phyloP scores from a whole-genome alignment of 2,797 vertebrate genomes.

The Spinibarbus caldwelli region DNA sequence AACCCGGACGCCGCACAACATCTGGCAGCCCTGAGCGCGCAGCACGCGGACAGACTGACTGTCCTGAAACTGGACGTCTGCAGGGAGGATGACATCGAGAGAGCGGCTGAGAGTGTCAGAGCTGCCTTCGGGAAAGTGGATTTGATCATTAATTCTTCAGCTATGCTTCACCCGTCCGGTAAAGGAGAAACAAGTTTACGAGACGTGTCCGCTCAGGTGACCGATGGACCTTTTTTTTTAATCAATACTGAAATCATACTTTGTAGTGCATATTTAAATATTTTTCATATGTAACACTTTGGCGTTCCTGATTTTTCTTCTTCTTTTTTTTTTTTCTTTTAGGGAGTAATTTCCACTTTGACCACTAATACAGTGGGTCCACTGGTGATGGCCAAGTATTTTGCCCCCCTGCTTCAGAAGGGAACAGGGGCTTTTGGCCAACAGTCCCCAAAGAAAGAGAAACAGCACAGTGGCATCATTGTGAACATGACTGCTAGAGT shows the following conservation, averaged over 20 bases:
- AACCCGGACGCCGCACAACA: slow-evolving; percentile 69
- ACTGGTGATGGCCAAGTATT: slow-evolving; percentile 77
- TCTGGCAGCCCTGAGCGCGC: slow-evolving; percentile 60
- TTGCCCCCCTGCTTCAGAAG: slow-evolving; percentile 74
- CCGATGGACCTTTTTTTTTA: no score
- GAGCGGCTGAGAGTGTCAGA: slow-evolving; percentile 65
- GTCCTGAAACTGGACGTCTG: slow-evolving; percentile 74
- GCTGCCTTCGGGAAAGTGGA: slow-evolving; percentile 70
- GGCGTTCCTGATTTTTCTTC: no score
- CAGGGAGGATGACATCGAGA: slow-evolving; percentile 71
- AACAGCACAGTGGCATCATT: slow-evolving; percentile 71
- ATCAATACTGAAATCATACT: no score
- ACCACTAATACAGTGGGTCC: slow-evolving; percentile 73
- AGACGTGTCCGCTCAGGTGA: slow-evolving; percentile 75
- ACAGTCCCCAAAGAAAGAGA: slow-evolving; percentile 68
- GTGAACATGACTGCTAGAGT: slow-evolving; percentile 78
- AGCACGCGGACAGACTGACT: slow-evolving; percentile 65
- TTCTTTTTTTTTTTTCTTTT: background rate
- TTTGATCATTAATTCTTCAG: slow-evolving; percentile 75
- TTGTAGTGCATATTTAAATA: background rate
- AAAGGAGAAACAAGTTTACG: slow-evolving; percentile 79
- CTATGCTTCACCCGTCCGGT: slow-evolving; percentile 76
- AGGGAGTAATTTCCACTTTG: slow-evolving; percentile 73
- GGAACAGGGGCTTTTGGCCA: slow-evolving; percentile 72
- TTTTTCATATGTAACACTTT: background rate